Base-by-base conservation (phyloP, 2,113 vertebrate genomes). In the Vireo altiloquus region DNA sequence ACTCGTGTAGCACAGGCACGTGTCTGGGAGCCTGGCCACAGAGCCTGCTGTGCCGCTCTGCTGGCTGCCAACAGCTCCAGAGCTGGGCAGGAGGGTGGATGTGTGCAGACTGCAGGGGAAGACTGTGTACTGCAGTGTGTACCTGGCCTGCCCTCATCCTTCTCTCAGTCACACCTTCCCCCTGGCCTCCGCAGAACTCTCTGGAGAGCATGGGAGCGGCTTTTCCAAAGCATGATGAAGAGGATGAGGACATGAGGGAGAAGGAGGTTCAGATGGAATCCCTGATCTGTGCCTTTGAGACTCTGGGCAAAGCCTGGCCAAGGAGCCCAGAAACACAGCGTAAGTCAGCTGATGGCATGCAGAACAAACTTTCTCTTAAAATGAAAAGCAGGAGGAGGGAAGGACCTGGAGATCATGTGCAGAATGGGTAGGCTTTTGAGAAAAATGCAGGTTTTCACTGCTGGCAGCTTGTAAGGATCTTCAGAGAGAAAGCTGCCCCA, bases 241-340 rank as follows among this genome's bases (percentile, higher is more conserved):
- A 95, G 28, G 98, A 99, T 1, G 97, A 97, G 49, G 98, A 99
- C 30, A 96, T 91, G 75, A 98, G 98, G 87, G 98, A 99, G 95
- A 98, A 98, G 35, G 99, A 99, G 87, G 94, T 99, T 84, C 98
- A 98, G 93, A 98, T 98, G 56, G 99, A 99, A 74, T 98, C 97
- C 64, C 86, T 99, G 79, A 97, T 99, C 64, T 99, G 99, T 95
- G 99, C 99, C 94, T 99, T 99, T 1, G 99, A 99, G 96, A 98
- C 98, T 35, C 97, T 99, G 46, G 99, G 99, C 82, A 99, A 99
- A 96, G 96, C 98, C 49, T 99, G 99, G 99, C 99, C 99, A 1
- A 98, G 96, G 85, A 99, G 95, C 39, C 88, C 37, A 0, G 97
- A 98, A 72, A 99, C 99, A 11, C 99, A 99, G 61, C 96, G 99